These are phyloP conservation scores for Parnassius smintheus DNA, from an alignment of 2,888 invertebrate species.

Conservation along the genomic window DNA sequence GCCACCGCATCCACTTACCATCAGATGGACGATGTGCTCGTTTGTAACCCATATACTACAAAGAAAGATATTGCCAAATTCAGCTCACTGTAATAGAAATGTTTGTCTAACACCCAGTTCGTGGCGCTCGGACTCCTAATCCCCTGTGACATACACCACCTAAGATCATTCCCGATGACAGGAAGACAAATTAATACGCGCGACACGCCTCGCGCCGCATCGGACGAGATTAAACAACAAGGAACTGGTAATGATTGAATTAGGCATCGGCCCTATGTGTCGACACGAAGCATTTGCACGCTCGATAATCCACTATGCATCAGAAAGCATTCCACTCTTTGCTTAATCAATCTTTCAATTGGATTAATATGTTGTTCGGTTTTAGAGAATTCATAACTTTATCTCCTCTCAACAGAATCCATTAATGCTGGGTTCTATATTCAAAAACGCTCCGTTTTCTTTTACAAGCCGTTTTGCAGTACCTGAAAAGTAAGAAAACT, in stretches of 20 bases:
- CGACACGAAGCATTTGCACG: neutral
- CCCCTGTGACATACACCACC: conserved; percentile 31
- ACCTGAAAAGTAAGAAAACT: too few relatives aligned
- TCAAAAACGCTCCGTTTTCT: too few relatives aligned
- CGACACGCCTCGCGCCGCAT: conserved; percentile 37
- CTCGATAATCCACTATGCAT: neutral
- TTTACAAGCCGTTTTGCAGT: too few relatives aligned
- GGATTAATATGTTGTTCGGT: neutral
- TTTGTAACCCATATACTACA: too few relatives aligned
- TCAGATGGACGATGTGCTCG: too few relatives aligned
- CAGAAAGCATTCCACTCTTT: neutral
- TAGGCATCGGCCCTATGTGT: conserved; percentile 13
- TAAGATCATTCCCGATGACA: conserved; percentile 42
- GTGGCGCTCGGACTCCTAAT: conserved; percentile 1
- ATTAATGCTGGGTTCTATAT: too few relatives aligned
- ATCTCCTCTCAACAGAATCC: too few relatives aligned
- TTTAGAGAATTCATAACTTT: neutral
- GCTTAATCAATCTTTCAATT: conserved; percentile 5
- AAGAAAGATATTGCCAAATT: too few relatives aligned
- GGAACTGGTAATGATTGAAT: conserved; percentile 15
- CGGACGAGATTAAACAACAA: conserved; percentile 32
- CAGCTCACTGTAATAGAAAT: too few relatives aligned
- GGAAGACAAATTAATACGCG: conserved; percentile 55
- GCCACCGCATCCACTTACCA: too few relatives aligned
- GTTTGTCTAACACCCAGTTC: too few relatives aligned